Conservation (phyloP, 2,113 vertebrate genomes). For the Peromyscus polionotus region DNA sequence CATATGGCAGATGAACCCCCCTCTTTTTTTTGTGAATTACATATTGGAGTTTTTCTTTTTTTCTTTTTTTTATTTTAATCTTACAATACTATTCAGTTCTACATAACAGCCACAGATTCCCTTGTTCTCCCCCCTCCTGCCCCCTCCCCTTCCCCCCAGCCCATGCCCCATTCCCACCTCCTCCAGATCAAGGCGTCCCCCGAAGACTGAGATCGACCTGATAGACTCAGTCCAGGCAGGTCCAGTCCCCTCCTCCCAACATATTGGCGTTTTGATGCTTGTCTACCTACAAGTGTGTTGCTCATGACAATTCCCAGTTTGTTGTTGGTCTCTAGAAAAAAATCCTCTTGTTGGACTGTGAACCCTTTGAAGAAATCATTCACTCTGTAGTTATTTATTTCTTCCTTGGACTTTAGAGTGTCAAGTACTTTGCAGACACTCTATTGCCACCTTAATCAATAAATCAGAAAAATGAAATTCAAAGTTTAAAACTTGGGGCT, state of each 20-base stretch:
- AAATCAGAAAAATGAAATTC: conserved; percentile 29
- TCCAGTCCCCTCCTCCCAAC: too few relatives aligned
- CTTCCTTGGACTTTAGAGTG: neutral
- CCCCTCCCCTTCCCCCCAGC: too few relatives aligned
- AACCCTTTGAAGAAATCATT: neutral
- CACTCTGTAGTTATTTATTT: conserved; percentile 35
- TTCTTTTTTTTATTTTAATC: too few relatives aligned
- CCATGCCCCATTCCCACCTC: too few relatives aligned
- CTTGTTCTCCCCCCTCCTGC: too few relatives aligned
- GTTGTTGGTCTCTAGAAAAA: conserved; percentile 3
- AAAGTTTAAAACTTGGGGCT: neutral
- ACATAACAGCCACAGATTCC: too few relatives aligned
- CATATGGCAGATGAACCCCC: neutral
- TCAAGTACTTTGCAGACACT: neutral
- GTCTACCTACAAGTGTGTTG: neutral
- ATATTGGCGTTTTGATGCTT: neutral
- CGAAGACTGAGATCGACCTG: too few relatives aligned
- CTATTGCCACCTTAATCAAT: neutral
- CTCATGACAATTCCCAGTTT: neutral
- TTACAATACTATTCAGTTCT: too few relatives aligned
- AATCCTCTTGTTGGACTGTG: neutral
- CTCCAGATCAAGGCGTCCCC: too few relatives aligned
- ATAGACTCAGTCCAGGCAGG: too few relatives aligned
- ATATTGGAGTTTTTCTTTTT: neutral
- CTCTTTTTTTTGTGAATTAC: neutral